Base-by-base conservation (phyloP, 2,113 vertebrate species). In the Leuciscus idus region DNA sequence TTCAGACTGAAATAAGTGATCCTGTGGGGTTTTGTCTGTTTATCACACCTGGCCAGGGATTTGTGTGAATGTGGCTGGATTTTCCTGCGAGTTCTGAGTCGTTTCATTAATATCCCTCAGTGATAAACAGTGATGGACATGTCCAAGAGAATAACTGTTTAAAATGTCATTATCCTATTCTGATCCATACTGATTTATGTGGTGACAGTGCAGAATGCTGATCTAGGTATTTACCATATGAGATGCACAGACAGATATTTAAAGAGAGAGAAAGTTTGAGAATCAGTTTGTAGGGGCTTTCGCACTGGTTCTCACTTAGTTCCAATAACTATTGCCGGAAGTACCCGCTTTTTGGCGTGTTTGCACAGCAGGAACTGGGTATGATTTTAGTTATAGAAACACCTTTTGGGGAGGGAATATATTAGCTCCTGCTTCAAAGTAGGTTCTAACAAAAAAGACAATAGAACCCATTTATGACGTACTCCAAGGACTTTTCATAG, bases 1-100 rank as follows among this genome's bases (percentile, higher is more conserved):
- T 68, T 33, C 28, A n/a, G 66, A 23, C 33, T 57, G 50, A 57
- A 59, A 73, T 52, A 84, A 84, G 52, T 55, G 30, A 73, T 55
- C 64, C 21, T 73, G 81, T 11, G 68, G 50, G 50, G 13, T 57
- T 72, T 43, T 73, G 21, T 43, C 81, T 84, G 68, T 73, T 72
- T 73, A 73, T 73, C 33, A 73, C 50, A 73, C 64, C 68, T 84
- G 81, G 66, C 68, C 23, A 28, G 68, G 30, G 50, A 83, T 55
- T 70, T 36, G n/a, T 70, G 46, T 55, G 17, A 66, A 50, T 21
- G 39, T 81, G 79, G 59, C 39, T 64, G 23, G 36, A 64, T 70
- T 70, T 81, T 62, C 62, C 43, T 83, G 10, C 26, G 66, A n/a
- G 81, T 39, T 73, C 21, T 1, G 48, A 50, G 19, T 57, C 8